Percentiles rank a stretch among this genome's conserved stretches.
These are phyloP conservation scores for Fistularia tabacaria DNA, from an alignment of 2,797 vertebrate genomes.

Conservation along the genomic window DNA sequence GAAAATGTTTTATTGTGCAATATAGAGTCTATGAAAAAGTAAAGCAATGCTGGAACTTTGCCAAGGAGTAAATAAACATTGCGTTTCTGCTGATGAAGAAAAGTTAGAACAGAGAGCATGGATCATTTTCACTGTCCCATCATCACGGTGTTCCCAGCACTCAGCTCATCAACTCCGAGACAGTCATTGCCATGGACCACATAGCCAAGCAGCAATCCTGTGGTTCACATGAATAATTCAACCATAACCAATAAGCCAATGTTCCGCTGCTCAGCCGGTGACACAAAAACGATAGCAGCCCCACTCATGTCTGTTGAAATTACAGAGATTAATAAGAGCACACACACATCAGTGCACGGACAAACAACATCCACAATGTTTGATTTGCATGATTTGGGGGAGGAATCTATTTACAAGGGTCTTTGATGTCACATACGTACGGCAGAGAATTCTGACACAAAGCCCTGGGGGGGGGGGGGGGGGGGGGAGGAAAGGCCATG, in stretches of 20 bases:
- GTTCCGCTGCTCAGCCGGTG: conserved; percentile 45
- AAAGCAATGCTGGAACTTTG: conserved; percentile 29
- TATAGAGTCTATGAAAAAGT: conserved; percentile 24
- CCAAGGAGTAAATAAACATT: conserved; percentile 30
- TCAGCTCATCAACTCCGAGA: conserved; percentile 33
- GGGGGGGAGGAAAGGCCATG: conserved; percentile 9
- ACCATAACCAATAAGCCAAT: conserved; percentile 64
- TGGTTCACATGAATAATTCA: conserved; percentile 70
- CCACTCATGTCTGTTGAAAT: conserved; percentile 62
- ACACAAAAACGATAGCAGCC: conserved; percentile 66
- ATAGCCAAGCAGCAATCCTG: conserved; percentile 53
- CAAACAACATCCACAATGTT: conserved; percentile 60
- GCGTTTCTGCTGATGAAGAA: conserved; percentile 57
- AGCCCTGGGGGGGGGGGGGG: not conserved
- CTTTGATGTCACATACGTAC: conserved; percentile 39
- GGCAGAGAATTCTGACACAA: conserved; percentile 17
- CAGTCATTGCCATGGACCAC: conserved; percentile 57
- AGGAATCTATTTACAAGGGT: conserved; percentile 43
- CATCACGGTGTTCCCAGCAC: conserved; percentile 17
- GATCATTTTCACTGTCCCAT: conserved; percentile 47
- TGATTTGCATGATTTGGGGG: conserved; percentile 59
- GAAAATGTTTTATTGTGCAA: conserved; percentile 46
- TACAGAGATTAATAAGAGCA: conserved; percentile 70
- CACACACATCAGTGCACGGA: conserved; percentile 31
- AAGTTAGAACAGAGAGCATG: conserved; percentile 29